Base-by-base conservation (phyloP, 1,140 invertebrate species). In the Calosoma granatense region DNA sequence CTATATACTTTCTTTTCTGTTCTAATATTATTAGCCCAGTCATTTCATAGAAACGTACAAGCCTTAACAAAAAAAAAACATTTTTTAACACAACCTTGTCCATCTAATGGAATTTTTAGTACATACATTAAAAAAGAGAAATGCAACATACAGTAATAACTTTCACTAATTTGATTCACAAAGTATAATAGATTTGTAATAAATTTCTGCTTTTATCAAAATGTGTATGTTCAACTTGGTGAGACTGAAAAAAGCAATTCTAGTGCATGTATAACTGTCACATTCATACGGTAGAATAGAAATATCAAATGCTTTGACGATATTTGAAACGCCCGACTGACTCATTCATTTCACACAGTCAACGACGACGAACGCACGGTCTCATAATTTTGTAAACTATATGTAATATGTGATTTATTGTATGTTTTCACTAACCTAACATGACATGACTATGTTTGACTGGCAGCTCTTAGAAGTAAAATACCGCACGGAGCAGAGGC, bases 391-490 rank as follows among this genome's bases (percentile, higher is more conserved):
- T n/a, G n/a, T n/a, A n/a, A n/a, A n/a, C n/a, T n/a, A n/a, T n/a
- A n/a, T n/a, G n/a, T n/a, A n/a, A n/a, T n/a, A 56, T 53, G 55
- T 56, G 36, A 41, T 23, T 30, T 21, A 59, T 53, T 59, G 20
- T 22, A 23, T n/a, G n/a, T n/a, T 36, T 51, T 53, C 20, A 53
- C 30, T 22, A 56, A 53, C 26, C 6, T 12, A 43, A 23, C 26
- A 54, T 57, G 56, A 57, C 51, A 20, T 58, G 39, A 43, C 52
- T 54, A 36, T 57, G 52, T 60, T 55, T 9, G 15, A 47, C 9
- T 47, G 3, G 9, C 26, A 36, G 39, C 51, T 56, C 64, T 64
- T 60, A 20, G 60, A 64, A 61, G 60, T 60, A 59, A 66, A 57
- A 60, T 43, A 19, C 59, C 54, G 39, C 53, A 60, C 53, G 59